phyloP scores from a whole-genome alignment of 2,888 invertebrate species.

The Lasioglossum figueresi region DNA sequence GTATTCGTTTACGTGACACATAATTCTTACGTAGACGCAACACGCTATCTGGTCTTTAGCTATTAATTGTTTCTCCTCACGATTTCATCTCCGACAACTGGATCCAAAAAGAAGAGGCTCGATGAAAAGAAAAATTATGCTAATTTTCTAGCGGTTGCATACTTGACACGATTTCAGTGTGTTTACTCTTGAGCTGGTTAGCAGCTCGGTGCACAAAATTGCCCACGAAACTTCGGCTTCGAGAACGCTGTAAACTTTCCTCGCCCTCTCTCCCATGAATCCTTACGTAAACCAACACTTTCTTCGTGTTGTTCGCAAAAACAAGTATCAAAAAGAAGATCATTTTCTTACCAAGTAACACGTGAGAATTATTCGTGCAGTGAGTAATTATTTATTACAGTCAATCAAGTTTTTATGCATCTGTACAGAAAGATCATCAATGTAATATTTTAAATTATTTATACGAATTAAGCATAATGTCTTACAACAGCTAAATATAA shows the following conservation, averaged over 20 bases:
- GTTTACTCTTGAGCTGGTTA: neutral
- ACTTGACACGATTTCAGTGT: neutral
- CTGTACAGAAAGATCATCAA: neutral
- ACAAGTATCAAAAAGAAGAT: neutral
- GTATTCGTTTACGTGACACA: conserved; percentile 26
- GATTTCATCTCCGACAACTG: conserved; percentile 5
- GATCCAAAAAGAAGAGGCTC: conserved; percentile 5
- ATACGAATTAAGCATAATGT: no score
- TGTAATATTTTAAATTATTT: no score
- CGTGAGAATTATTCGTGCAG: neutral
- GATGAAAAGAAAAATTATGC: conserved; percentile 4
- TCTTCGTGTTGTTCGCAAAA: neutral
- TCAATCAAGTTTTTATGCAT: neutral
- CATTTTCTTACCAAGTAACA: neutral
- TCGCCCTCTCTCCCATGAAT: neutral
- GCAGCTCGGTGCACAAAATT: neutral
- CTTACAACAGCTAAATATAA: no score
- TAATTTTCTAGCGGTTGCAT: neutral
- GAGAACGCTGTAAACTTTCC: neutral
- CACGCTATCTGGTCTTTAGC: conserved; percentile 18
- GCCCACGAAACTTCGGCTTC: neutral
- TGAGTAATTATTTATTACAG: neutral
- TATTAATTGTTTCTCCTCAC: conserved; percentile 44
- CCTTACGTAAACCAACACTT: neutral
- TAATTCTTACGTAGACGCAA: neutral